These are phyloP conservation scores for Penaeus indicus DNA, from an alignment of 1,140 invertebrate species.

Conservation along the genomic window DNA sequence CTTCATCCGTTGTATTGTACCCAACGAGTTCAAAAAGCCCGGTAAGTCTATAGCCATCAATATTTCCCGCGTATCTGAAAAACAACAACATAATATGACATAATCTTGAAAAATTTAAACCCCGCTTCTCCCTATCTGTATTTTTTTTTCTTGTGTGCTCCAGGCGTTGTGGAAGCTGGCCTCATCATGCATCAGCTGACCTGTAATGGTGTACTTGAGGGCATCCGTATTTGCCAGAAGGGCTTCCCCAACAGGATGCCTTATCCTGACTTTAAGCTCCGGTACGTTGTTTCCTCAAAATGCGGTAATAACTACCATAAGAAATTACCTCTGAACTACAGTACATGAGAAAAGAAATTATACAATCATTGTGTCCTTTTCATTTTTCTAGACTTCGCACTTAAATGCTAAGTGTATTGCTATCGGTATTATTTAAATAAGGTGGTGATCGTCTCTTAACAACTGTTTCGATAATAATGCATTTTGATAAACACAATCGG, in stretches of 20 bases:
- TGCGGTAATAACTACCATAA: too few species aligned
- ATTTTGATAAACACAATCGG: background rate
- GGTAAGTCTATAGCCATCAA: slow-evolving; percentile 4
- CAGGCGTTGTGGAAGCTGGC: slow-evolving; percentile 42
- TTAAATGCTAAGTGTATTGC: too few species aligned
- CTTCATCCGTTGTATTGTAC: slow-evolving; percentile 56
- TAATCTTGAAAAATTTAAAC: background rate
- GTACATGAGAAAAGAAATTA: too few species aligned
- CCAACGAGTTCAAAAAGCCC: slow-evolving; percentile 49
- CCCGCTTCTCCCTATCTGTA: background rate
- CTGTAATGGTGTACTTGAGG: slow-evolving; percentile 58
- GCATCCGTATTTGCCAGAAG: slow-evolving; percentile 54
- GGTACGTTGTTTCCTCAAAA: slow-evolving; percentile 11
- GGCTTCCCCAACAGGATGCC: slow-evolving; percentile 56
- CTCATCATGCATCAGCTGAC: slow-evolving; percentile 55
- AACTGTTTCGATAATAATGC: too few species aligned
- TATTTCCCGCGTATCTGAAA: too few species aligned
- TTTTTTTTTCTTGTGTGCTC: background rate
- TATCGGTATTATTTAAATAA: too few species aligned
- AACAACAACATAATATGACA: too few species aligned
- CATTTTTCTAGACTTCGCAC: too few species aligned
- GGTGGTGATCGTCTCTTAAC: too few species aligned
- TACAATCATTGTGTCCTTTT: too few species aligned
- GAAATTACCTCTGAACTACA: too few species aligned
- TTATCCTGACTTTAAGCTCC: slow-evolving; percentile 48